A percentile compares a stretch with the other conserved stretches of the same genome.
phyloP scores from a whole-genome alignment of 2,888 invertebrate genomes.

The Pseudococcus viburni region DNA sequence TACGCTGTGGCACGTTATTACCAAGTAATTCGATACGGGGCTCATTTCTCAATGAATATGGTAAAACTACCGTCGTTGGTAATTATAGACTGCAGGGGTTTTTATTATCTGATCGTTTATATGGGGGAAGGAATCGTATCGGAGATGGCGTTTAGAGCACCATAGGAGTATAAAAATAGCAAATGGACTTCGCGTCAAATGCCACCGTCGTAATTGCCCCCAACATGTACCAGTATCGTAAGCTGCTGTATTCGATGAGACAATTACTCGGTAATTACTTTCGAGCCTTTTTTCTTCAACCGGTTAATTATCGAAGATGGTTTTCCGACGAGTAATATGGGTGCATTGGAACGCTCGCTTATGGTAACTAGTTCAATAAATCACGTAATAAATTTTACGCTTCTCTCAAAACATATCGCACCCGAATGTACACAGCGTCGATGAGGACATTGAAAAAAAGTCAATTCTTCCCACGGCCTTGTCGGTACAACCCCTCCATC shows the following conservation, averaged over 20 bases:
- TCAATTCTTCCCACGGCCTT: slow-evolving; percentile 34
- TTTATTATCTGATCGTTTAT: slow-evolving; percentile 7
- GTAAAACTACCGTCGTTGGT: slow-evolving; percentile 14
- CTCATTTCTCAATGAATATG: slow-evolving; percentile 14
- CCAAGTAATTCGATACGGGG: not conserved
- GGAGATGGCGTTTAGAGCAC: not conserved
- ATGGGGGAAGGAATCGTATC: not conserved
- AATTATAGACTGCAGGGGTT: slow-evolving; percentile 14
- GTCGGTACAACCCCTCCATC: not conserved
- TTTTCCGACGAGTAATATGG: not conserved
- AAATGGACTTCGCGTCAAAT: slow-evolving; percentile 14
- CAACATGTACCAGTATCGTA: not conserved
- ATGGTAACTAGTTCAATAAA: not conserved
- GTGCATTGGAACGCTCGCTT: not conserved
- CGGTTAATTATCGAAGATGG: slow-evolving; percentile 23
- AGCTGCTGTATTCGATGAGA: not conserved
- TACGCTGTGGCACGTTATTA: not conserved
- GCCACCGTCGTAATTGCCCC: not conserved
- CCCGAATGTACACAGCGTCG: not conserved
- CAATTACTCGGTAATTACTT: slow-evolving; percentile 22
- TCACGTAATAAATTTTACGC: slow-evolving; percentile 1
- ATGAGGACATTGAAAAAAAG: not conserved
- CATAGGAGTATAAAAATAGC: not conserved
- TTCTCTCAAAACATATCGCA: slow-evolving; percentile 13
- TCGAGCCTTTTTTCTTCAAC: slow-evolving; percentile 13